Percentiles rank a stretch among this genome's conserved stretches.
These are phyloP conservation scores for Oreochromis tanganicae DNA, from an alignment of 2,113 vertebrate species.

Conservation along the genomic window DNA sequence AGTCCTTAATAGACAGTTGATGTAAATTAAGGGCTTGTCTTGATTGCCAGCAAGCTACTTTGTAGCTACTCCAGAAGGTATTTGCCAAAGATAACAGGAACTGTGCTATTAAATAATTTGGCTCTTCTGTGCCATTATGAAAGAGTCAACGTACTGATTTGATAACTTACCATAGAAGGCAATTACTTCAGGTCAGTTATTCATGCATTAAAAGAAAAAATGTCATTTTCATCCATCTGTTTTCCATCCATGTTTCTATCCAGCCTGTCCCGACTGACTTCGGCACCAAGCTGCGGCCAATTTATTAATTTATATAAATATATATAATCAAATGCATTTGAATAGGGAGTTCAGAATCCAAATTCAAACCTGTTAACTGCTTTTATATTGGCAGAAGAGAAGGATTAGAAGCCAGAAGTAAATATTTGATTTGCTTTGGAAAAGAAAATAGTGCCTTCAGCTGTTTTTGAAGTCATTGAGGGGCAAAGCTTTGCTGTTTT, in stretches of 20 bases:
- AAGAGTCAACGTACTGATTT: slow-evolving; percentile 25
- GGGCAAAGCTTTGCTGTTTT: neutral
- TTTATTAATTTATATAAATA: neutral
- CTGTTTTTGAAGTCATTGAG: neutral
- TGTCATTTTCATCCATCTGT: neutral
- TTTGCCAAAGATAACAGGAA: slow-evolving; percentile 46
- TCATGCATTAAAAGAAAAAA: neutral
- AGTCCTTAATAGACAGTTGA: slow-evolving; percentile 5
- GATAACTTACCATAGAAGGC: neutral
- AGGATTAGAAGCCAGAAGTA: neutral
- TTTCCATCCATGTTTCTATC: neutral
- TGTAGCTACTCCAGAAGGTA: slow-evolving; percentile 7
- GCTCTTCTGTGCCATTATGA: neutral
- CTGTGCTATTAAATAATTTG: slow-evolving; percentile 18
- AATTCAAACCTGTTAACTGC: neutral
- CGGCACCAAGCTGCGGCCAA: neutral
- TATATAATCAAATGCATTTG: neutral
- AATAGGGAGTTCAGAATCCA: neutral
- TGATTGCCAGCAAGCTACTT: slow-evolving; percentile 27
- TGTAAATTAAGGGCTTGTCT: slow-evolving; percentile 1
- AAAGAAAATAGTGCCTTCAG: neutral
- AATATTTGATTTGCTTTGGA: neutral
- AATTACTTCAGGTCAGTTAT: neutral
- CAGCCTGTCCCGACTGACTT: neutral
- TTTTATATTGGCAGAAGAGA: neutral